These are phyloP conservation scores for Tuberolachnus salignus DNA, from an alignment of 2,888 invertebrate genomes.

Conservation along the genomic window DNA sequence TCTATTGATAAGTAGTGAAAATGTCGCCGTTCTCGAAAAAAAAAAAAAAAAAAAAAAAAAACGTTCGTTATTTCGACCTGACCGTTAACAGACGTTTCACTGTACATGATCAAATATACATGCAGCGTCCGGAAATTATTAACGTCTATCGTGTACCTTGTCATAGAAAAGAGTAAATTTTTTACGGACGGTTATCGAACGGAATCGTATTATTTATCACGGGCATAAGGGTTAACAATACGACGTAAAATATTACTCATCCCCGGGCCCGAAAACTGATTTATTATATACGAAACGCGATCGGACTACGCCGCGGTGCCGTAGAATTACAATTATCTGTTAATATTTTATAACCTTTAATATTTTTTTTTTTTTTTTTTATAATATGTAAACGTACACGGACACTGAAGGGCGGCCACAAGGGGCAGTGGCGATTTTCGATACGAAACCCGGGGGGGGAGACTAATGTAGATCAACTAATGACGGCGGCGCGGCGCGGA, in stretches of 20 bases:
- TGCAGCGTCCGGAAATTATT: no score
- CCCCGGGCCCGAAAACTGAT: slow-evolving; percentile 3
- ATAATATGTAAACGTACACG: slow-evolving; percentile 17
- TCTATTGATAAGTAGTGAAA: no score
- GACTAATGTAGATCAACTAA: slow-evolving; percentile 2
- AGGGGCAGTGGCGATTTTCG: neutral
- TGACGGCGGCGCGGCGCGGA: slow-evolving; percentile 2
- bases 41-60: neutral
- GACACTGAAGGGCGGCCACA: neutral
- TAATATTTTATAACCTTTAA: neutral
- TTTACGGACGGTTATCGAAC: no score
- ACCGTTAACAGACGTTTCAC: neutral
- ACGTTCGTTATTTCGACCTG: no score
- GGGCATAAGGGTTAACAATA: no score
- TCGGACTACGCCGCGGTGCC: neutral
- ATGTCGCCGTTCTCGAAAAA: no score
- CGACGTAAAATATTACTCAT: no score
- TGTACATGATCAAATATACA: no score
- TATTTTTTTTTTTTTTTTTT: neutral
- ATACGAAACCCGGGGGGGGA: neutral
- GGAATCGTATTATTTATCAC: no score
- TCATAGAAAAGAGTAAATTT: no score
- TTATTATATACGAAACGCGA: slow-evolving; percentile 4
- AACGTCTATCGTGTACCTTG: no score
- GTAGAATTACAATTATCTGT: slow-evolving; percentile 6